Evolutionary conservation across 1,140 invertebrate species (phyloP).

Genomic region (Caligus rogercresseyi): DNA sequence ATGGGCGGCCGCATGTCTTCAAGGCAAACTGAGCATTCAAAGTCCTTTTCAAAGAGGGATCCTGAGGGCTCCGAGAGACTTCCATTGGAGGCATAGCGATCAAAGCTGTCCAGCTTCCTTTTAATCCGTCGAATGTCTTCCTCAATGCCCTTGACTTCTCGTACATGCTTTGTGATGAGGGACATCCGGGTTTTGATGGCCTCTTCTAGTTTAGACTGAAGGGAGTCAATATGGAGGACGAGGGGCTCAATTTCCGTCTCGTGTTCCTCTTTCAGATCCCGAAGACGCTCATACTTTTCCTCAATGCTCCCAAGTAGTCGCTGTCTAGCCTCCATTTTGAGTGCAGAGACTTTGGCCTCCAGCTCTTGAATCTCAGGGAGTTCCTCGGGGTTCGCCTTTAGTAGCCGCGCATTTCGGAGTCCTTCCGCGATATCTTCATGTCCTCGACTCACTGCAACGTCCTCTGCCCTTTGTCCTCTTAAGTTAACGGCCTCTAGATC

Average conservation of each 20-base stretch:
- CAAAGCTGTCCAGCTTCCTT: conserved; percentile 10
- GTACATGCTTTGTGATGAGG: conserved; percentile 6
- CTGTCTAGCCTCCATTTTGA: conserved; percentile 10
- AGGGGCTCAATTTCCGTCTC: background rate
- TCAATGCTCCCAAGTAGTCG: conserved; percentile 2
- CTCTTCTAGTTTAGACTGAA: conserved; percentile 3
- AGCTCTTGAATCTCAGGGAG: background rate
- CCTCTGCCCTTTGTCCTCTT: conserved; percentile 13
- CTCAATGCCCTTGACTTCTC: background rate
- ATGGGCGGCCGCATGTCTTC: conserved; percentile 16
- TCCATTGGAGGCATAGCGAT: background rate
- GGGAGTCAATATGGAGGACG: background rate
- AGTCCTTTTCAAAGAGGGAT: conserved; percentile 9
- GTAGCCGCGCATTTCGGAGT: background rate
- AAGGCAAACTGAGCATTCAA: conserved; percentile 17
- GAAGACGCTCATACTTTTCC: background rate
- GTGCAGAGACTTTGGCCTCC: background rate
- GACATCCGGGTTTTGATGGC: background rate
- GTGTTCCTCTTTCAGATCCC: background rate
- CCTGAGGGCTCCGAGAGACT: background rate
- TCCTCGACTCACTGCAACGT: conserved; percentile 5
- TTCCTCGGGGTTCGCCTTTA: background rate
- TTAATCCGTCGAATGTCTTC: conserved; percentile 6
- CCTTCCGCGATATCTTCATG: background rate
- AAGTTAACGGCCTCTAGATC: conserved; percentile 7